A percentile compares a stretch with the other conserved stretches of the same genome.
Evolutionary conservation across 2,888 invertebrate genomes (phyloP).

Genomic region (Onchidella celtica): DNA sequence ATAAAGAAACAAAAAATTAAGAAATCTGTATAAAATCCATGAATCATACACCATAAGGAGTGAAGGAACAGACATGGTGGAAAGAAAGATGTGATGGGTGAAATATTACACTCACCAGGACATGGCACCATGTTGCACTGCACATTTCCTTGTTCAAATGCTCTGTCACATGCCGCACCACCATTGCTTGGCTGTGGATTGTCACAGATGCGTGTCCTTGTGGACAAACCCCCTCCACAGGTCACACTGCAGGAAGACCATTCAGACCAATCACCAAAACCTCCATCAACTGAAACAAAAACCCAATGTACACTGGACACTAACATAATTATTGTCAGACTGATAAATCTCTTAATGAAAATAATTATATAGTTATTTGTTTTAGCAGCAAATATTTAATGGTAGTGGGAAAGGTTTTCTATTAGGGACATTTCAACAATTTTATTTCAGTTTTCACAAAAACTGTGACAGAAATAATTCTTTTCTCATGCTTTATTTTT

Average conservation of each 20-base stretch:
- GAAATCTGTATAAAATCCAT: too few relatives aligned
- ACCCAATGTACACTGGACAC: neutral
- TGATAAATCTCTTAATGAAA: neutral
- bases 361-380: neutral
- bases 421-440: too few relatives aligned
- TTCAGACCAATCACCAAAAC: slow-evolving; percentile 9
- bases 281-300: slow-evolving; percentile 1
- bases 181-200: neutral
- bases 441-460: too few relatives aligned
- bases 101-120: slow-evolving; percentile 2
- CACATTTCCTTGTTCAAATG: neutral
- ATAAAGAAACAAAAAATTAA: too few relatives aligned
- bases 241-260: slow-evolving; percentile 2
- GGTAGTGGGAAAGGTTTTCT: too few relatives aligned
- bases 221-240: neutral
- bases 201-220: slow-evolving; percentile 3
- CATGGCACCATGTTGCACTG: neutral
- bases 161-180: neutral
- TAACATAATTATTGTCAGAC: too few relatives aligned
- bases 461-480: too few relatives aligned
- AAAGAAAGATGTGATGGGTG: too few relatives aligned
- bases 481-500: too few relatives aligned
- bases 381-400: neutral
- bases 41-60: too few relatives aligned
- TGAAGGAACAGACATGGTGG: too few relatives aligned